Percentiles rank a stretch among this genome's conserved stretches.
phyloP scores from a whole-genome alignment of 1,140 invertebrate species.

The Stegodyphus mimosarum region DNA sequence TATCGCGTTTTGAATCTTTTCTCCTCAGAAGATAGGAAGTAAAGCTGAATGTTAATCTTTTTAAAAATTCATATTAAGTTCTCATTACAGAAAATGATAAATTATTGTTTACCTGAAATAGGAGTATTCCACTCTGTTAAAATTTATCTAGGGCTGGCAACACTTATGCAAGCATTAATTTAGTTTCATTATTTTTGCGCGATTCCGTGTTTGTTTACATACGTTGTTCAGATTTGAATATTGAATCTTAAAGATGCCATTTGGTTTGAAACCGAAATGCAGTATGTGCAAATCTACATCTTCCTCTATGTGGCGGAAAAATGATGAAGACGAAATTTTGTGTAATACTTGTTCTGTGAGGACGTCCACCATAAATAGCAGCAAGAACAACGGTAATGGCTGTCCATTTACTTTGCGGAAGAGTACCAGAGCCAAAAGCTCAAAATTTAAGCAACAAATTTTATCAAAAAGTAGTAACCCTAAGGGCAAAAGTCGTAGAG shows the following conservation, averaged over 20 bases:
- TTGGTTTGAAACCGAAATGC: conserved; percentile 75
- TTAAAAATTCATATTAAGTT: too few relatives aligned
- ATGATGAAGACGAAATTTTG: conserved; percentile 73
- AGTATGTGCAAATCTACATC: conserved; percentile 73
- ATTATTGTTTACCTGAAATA: too few relatives aligned
- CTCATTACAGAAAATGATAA: too few relatives aligned
- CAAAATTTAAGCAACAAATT: conserved; percentile 72
- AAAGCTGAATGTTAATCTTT: too few relatives aligned
- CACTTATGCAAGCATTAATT: too few relatives aligned
- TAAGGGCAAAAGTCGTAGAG: conserved; percentile 79
- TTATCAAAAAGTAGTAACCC: conserved; percentile 72
- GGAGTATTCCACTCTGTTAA: too few relatives aligned
- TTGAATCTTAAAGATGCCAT: conserved; percentile 70
- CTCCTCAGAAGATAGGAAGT: too few relatives aligned
- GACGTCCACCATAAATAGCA: conserved; percentile 62
- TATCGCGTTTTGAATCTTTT: too few relatives aligned
- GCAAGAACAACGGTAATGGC: conserved; percentile 7
- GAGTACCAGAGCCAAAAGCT: conserved; percentile 68
- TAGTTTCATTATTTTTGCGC: too few relatives aligned
- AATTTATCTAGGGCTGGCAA: too few relatives aligned
- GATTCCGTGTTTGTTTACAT: neutral
- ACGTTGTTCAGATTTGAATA: neutral
- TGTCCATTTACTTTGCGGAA: conserved; percentile 65
- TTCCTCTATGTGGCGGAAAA: conserved; percentile 75
- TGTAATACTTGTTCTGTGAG: conserved; percentile 74